Evolutionary conservation across 2,888 invertebrate genomes (phyloP).

Genomic region (Eurytoma californica): DNA sequence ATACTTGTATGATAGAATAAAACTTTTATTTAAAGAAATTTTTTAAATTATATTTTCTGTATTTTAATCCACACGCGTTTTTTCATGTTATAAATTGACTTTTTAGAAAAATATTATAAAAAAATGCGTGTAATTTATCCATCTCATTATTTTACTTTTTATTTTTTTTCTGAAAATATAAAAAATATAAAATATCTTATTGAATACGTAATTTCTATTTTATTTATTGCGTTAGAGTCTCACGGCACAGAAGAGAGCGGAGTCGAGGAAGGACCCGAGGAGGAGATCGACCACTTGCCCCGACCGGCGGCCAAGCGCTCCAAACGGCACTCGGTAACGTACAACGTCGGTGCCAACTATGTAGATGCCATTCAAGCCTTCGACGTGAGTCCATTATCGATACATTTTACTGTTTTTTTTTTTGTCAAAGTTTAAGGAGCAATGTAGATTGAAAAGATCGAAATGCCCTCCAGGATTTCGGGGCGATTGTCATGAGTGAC

Average conservation of each 20-base stretch:
- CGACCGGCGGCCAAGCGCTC: constrained; percentile 59
- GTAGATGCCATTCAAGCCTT: constrained; percentile 74
- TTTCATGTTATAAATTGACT: too few relatives aligned
- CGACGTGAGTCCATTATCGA: constrained; percentile 64
- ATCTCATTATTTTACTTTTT: too few relatives aligned
- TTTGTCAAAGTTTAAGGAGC: background rate
- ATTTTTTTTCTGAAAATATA: too few relatives aligned
- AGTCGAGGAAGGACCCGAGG: constrained; percentile 59
- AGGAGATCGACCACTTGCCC: constrained; percentile 70
- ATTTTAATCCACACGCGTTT: too few relatives aligned
- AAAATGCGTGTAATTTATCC: too few relatives aligned
- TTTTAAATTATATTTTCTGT: too few relatives aligned
- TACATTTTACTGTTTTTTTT: background rate
- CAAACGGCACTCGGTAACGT: constrained; percentile 61
- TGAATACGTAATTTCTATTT: too few relatives aligned
- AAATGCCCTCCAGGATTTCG: constrained; percentile 75
- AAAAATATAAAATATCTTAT: too few relatives aligned
- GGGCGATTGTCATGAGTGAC: constrained; percentile 77
- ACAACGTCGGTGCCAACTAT: constrained; percentile 66
- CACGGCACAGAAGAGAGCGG: constrained; percentile 61
- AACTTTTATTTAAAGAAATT: too few relatives aligned
- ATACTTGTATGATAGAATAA: background rate
- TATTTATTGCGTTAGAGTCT: constrained; percentile 51
- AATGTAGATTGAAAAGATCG: background rate
- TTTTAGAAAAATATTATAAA: too few relatives aligned